Conservation (phyloP, 1,140 invertebrate species). For the Drosophila pseudoobscura region DNA sequence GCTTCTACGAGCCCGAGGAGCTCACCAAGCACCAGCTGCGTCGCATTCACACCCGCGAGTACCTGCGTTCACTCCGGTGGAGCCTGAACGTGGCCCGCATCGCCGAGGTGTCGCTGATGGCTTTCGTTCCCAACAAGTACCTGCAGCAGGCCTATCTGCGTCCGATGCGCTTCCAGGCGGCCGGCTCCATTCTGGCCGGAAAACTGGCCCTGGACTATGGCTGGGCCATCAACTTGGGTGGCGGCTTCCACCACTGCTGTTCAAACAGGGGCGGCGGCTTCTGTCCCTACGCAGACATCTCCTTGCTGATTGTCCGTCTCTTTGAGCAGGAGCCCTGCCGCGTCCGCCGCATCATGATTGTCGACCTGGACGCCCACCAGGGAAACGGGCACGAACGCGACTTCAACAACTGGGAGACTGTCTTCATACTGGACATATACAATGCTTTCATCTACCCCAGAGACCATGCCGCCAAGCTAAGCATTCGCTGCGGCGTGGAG, state of each 20-base stretch:
- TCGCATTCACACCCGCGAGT: conserved; percentile 89
- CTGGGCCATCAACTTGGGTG: conserved; percentile 96
- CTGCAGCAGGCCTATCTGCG: conserved; percentile 90
- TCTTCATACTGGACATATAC: conserved; percentile 95
- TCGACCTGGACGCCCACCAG: conserved; percentile 95
- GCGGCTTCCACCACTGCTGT: conserved; percentile 94
- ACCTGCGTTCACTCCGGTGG: conserved; percentile 89
- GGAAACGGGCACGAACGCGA: conserved; percentile 94
- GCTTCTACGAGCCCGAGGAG: conserved; percentile 87
- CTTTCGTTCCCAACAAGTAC: conserved; percentile 90
- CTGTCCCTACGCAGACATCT: conserved; percentile 95
- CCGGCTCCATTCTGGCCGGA: conserved; percentile 91
- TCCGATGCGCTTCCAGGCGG: conserved; percentile 92
- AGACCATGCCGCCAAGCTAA: conserved; percentile 89
- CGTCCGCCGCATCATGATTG: conserved; percentile 90
- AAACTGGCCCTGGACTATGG: conserved; percentile 91
- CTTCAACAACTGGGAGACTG: conserved; percentile 88
- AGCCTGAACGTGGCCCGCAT: conserved; percentile 91
- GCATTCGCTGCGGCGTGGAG: conserved; percentile 90
- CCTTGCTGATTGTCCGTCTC: conserved; percentile 88
- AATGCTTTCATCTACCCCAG: conserved; percentile 92
- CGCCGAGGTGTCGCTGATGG: conserved; percentile 89
- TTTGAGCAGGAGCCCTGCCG: conserved; percentile 85
- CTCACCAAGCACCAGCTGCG: conserved; percentile 88
- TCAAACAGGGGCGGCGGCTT: conserved; percentile 91